Evolutionary conservation across 2,797 vertebrate genomes (phyloP), one percentile per base, ranked within the genome.

Genomic region (Anas georgica): DNA sequence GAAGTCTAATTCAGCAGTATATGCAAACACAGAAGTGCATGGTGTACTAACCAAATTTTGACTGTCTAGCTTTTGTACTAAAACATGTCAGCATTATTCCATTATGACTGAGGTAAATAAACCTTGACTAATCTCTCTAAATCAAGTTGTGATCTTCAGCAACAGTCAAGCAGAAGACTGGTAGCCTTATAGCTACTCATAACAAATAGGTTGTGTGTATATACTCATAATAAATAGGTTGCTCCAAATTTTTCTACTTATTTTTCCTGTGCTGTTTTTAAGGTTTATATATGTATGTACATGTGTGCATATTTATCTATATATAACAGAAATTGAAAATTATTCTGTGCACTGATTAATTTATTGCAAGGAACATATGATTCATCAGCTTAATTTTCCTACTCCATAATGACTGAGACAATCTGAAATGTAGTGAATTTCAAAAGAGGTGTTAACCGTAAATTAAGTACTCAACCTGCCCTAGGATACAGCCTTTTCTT

Each of bases 381-480:
- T 86, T 78, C 60, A 90, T 74, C 29, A 79, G 2, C 56, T 83
- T 94, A 14, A 54, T 80, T 90, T 26, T 86, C 75, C 54, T 46
- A 2, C 60, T 55, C 17, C 4, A 6, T 55, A 80, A 69, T 50
- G 88, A 75, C 55, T 56, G 17, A 17, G n/a, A 93, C 58, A 84
- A 25, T 86, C 54, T 81, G 46, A 93, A 95, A 88, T 20, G 3
- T 6, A 90, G 37, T 39, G 62, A 59, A 92, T 90, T 96, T 86
- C 28, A 56, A 67, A 93, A 85, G 58, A 91, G 14, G 45, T 66
- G 35, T 91, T 89, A 86, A 89, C 66, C 9, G 48, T 52, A 70
- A 84, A 82, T 94, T 88, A 87, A 79, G 17, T 4, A 48, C 35
- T 63, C 35, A 60, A 26, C 12, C 35, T 60, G 39, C 45, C n/a